Conservation (phyloP, 1,140 invertebrate genomes). For the Drosophila nigromelanica region DNA sequence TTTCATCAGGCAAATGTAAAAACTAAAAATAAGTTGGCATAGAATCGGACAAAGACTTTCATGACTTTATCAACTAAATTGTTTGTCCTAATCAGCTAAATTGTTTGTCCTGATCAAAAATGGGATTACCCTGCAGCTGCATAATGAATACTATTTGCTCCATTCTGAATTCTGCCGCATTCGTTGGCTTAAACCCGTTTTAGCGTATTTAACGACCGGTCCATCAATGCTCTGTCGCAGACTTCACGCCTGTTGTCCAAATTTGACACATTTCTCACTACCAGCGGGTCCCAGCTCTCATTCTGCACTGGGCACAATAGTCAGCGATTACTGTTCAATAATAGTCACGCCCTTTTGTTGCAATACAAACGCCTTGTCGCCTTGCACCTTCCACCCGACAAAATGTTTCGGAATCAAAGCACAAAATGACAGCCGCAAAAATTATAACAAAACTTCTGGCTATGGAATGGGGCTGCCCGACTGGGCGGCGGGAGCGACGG, state of each 20-base stretch:
- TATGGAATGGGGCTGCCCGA: neutral
- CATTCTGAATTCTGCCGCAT: neutral
- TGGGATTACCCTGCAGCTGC: neutral
- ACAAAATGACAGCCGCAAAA: slow-evolving; percentile 69
- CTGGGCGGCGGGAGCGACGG: neutral
- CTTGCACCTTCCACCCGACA: slow-evolving; percentile 7
- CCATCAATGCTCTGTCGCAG: neutral
- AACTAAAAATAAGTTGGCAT: too few relatives aligned
- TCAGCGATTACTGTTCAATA: slow-evolving; percentile 27
- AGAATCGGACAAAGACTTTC: too few relatives aligned
- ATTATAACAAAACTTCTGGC: slow-evolving; percentile 72
- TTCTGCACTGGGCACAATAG: neutral
- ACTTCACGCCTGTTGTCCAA: slow-evolving; percentile 5
- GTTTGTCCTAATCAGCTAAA: too few relatives aligned
- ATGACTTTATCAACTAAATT: too few relatives aligned
- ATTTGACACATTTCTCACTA: slow-evolving; percentile 15
- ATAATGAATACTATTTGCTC: neutral
- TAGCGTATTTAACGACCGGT: neutral
- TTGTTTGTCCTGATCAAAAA: too few relatives aligned
- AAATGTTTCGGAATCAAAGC: slow-evolving; percentile 58
- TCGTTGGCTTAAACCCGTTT: neutral
- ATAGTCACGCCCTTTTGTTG: slow-evolving; percentile 33
- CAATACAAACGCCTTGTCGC: slow-evolving; percentile 16
- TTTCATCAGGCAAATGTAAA: too few relatives aligned
- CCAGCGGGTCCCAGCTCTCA: slow-evolving; percentile 5